Evolutionary conservation across 2,888 invertebrate species (phyloP), one percentile per base, ranked within the genome.

Genomic region (Dynastes hyllus): DNA sequence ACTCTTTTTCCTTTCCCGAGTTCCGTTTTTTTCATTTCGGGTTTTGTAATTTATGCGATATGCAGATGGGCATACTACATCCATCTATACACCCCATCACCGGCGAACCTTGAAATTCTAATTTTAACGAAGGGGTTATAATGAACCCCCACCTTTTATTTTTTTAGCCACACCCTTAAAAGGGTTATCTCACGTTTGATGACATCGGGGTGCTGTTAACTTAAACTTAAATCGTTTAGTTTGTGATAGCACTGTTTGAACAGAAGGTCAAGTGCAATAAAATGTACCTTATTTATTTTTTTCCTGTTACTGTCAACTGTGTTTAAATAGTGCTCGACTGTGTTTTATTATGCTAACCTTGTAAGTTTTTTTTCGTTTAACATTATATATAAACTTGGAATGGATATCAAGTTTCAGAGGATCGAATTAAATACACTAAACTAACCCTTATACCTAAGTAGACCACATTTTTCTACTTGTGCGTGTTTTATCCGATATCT

Each of bases 31-130:
- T 81, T 76, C 67, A 70, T 75, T 78, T 67, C 65, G 66, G 50
- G 65, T 45, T 63, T 63, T 79, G 79, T 87, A 87, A 87, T 86
- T 86, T 86, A 87, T 87, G 82, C 85, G 78, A 81, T 87, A 88
- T 88, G 87, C 87, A 87, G 87, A 87, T 87, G 87, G 81, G 84
- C 81, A 79, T 70, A 77, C 37, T 51, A 69, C 50, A 69, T 50
- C 50, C 69, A 27, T 11, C 50, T 50, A 27, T 69, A 27, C 51
- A 53, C 16, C 16, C 69, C 45, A 69, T 67, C 55, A 29, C 76
- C 79, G 81, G 83, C 80, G 83, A 84, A 84, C 85, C 84, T 82
- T 84, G 84, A 85, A 85, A 85, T 84, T 86, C 85, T 86, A 87
- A 86, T 86, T 87, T 86, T 73, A 79, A 80, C 81, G 81, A 82